Conservation (phyloP, 53 echinoderm and acorn worm genomes). For the Holothuria scabra region DNA sequence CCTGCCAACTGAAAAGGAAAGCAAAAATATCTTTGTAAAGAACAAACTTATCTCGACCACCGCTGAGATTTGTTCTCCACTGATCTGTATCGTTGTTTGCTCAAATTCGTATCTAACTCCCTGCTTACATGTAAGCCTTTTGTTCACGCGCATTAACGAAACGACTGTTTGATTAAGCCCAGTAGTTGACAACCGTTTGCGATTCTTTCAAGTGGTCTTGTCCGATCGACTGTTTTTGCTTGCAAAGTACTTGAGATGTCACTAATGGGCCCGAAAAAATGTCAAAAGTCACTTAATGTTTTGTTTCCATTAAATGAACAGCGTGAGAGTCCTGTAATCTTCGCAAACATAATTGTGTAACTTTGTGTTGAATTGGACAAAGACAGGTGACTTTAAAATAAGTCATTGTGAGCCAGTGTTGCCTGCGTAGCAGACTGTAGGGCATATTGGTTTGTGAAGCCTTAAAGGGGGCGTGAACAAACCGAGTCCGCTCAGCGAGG, state of each 20-base stretch:
- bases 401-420: not conserved
- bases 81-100: not conserved
- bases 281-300: not conserved
- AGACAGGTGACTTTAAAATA: conserved; percentile 20
- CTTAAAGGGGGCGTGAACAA: too few relatives aligned
- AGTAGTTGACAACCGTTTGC: conserved; percentile 32
- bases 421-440: too few relatives aligned
- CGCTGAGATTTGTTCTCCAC: not conserved
- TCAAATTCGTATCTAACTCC: conserved; percentile 13
- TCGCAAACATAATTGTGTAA: conserved; percentile 17
- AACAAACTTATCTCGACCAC: not conserved
- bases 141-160: conserved; percentile 8
- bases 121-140: conserved; percentile 15
- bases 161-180: conserved; percentile 39
- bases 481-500: too few relatives aligned
- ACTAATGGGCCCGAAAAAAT: conserved; percentile 35
- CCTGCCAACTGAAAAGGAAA: too few relatives aligned
- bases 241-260: conserved; percentile 7
- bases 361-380: not conserved
- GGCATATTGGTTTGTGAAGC: too few relatives aligned
- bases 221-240: not conserved
- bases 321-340: not conserved
- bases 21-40: too few relatives aligned
- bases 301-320: conserved; percentile 26
- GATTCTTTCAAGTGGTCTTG: not conserved